phyloP scores from a whole-genome alignment of 2,888 invertebrate genomes.

The Zeuzera pyrina region DNA sequence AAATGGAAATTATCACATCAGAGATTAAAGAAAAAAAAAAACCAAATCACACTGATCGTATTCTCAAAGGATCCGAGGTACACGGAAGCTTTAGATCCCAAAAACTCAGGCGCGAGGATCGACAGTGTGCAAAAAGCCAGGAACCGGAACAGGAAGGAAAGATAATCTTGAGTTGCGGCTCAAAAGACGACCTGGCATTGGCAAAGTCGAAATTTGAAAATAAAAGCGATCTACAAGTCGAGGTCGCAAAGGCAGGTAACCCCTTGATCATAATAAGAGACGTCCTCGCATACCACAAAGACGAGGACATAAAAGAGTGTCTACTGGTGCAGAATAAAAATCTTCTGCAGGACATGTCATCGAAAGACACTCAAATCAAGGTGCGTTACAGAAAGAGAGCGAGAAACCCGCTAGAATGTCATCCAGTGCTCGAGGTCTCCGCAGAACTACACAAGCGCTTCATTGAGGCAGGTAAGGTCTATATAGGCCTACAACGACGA shows the following conservation, averaged over 20 bases:
- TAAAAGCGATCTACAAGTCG: slow-evolving; percentile 1
- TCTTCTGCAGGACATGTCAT: slow-evolving; percentile 3
- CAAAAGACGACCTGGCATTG: too few relatives aligned
- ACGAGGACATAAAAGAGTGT: slow-evolving; percentile 8
- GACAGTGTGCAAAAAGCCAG: too few relatives aligned
- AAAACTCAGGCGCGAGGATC: too few relatives aligned
- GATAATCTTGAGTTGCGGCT: background rate
- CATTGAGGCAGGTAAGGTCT: background rate
- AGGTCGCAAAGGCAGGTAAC: slow-evolving; percentile 6
- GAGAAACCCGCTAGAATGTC: slow-evolving; percentile 15
- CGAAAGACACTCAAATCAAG: slow-evolving; percentile 2
- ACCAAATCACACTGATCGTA: too few relatives aligned
- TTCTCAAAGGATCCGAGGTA: too few relatives aligned
- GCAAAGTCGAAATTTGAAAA: background rate
- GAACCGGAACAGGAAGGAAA: too few relatives aligned
- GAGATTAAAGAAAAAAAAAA: too few relatives aligned
- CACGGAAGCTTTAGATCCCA: too few relatives aligned
- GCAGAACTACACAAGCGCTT: slow-evolving; percentile 11
- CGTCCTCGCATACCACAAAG: slow-evolving; percentile 9
- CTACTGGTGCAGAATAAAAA: slow-evolving; percentile 10
- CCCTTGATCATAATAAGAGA: slow-evolving; percentile 8
- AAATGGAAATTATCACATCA: too few relatives aligned
- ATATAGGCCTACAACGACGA: slow-evolving; percentile 6
- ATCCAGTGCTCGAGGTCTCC: slow-evolving; percentile 16
- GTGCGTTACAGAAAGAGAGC: slow-evolving; percentile 16